phyloP scores from a whole-genome alignment of 2,797 vertebrate genomes.

The Hybognathus amarus region DNA sequence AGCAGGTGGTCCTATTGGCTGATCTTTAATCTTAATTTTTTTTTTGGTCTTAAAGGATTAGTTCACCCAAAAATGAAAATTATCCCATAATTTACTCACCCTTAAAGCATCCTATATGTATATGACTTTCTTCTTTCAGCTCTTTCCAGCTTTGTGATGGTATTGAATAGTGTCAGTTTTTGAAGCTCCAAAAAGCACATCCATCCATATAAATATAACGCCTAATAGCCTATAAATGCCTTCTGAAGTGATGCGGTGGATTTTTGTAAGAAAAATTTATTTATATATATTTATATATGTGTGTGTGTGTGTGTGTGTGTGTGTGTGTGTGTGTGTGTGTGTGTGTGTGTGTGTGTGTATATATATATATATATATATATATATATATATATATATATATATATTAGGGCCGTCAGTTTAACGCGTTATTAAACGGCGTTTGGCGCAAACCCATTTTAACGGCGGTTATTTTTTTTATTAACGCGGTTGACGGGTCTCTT shows the following conservation, averaged over 20 bases:
- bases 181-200: neutral
- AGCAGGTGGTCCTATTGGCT: constrained; percentile 16
- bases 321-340: too few relatives aligned
- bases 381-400: too few relatives aligned
- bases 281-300: too few relatives aligned
- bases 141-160: neutral
- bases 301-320: too few relatives aligned
- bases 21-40: constrained; percentile 46
- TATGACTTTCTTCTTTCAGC: neutral
- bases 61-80: neutral
- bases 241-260: neutral
- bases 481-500: too few relatives aligned
- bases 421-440: too few relatives aligned
- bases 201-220: neutral
- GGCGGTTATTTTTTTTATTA: too few relatives aligned
- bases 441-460: too few relatives aligned
- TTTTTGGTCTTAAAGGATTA: constrained; percentile 10
- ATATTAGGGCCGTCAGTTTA: too few relatives aligned
- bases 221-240: neutral
- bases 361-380: too few relatives aligned
- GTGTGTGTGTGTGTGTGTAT: too few relatives aligned
- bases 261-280: neutral
- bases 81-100: neutral
- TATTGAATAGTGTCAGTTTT: neutral
- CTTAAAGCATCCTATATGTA: neutral